Base-by-base conservation (phyloP, 2,797 vertebrate species). In the Todus mexicanus region DNA sequence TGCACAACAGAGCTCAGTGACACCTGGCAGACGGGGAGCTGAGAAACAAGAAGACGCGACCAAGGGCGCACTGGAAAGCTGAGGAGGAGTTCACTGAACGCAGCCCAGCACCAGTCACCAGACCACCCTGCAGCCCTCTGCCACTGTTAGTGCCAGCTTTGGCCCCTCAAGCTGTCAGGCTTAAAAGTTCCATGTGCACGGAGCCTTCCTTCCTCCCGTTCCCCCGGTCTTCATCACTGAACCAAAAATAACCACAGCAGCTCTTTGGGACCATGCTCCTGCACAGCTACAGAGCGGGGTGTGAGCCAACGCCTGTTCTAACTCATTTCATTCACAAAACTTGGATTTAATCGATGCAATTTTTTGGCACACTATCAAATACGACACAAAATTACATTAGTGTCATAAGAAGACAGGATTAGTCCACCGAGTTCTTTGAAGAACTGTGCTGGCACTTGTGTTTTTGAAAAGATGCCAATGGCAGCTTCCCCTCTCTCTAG, bases 291-390 rank as follows among this genome's bases (percentile, higher is more conserved):
- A 1, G 78, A 61, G 63, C 1, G 2, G 63, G 38, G n/a, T 7
- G 22, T 15, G 74, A 91, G 89, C 89, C 84, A 90, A 12, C 2
- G 33, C 71, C 65, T 63, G 27, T 70, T 64, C 86, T 91, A 81
- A 95, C 91, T 94, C 56, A 92, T 90, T 94, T 94, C 90, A 96
- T 96, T 96, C 95, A 97, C 80, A 96, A 96, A 96, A 90, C 81
- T 90, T 37, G 83, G 87, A 93, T 93, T 94, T 96, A 92, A 89
- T 89, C 0, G 38, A 85, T 83, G 87, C 78, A 83, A 84, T 91
- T 96, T 96, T 95, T 94, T 96, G 94, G 93, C 89, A 29, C 0
- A 0, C 53, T n/a, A 61, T 89, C 94, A 94, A 86, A 83, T 74
- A 45, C 19, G 2, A 83, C 47, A 77, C 84, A 66, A 97, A 96